A percentile compares a stretch with the other conserved stretches of the same genome.
Evolutionary conservation across 1,140 invertebrate genomes (phyloP).

Genomic region (Pogonognathellus flavescens): DNA sequence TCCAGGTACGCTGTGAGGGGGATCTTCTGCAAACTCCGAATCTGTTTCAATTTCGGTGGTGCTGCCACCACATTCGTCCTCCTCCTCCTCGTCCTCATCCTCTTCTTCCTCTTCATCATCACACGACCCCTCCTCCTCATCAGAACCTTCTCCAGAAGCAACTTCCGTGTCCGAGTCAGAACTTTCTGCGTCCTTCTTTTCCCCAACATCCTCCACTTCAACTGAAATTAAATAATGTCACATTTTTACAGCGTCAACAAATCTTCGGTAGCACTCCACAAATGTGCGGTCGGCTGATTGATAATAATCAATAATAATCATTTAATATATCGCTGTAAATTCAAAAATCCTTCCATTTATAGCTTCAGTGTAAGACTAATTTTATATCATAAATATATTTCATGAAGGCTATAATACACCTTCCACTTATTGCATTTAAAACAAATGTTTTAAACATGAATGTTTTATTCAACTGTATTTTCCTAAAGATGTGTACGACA

Average conservation of each 20-base stretch:
- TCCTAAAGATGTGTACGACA: too few species aligned
- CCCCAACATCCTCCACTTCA: not conserved
- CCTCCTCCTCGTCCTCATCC: conserved; percentile 75
- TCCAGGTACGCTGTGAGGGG: conserved; percentile 66
- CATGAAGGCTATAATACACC: too few species aligned
- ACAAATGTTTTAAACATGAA: too few species aligned
- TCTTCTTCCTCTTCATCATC: conserved; percentile 75
- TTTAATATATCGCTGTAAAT: too few species aligned
- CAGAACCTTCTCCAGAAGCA: conserved; percentile 63
- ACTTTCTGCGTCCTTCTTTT: conserved; percentile 48
- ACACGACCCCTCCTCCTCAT: conserved; percentile 72
- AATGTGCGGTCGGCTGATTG: too few species aligned
- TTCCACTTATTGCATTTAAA: too few species aligned
- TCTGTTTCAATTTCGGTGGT: conserved; percentile 92
- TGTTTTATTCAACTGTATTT: too few species aligned
- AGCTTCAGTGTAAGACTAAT: too few species aligned
- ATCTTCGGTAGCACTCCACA: too few species aligned
- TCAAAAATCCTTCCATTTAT: not conserved
- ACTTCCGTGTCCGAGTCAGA: conserved; percentile 66
- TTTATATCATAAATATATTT: too few species aligned
- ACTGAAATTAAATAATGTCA: not conserved
- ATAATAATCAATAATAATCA: too few species aligned
- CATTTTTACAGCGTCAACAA: too few species aligned
- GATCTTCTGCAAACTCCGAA: conserved; percentile 88
- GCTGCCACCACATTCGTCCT: conserved; percentile 79